These are phyloP conservation scores for Metallyticus violacea DNA, from an alignment of 2,888 invertebrate genomes.

Conservation along the genomic window DNA sequence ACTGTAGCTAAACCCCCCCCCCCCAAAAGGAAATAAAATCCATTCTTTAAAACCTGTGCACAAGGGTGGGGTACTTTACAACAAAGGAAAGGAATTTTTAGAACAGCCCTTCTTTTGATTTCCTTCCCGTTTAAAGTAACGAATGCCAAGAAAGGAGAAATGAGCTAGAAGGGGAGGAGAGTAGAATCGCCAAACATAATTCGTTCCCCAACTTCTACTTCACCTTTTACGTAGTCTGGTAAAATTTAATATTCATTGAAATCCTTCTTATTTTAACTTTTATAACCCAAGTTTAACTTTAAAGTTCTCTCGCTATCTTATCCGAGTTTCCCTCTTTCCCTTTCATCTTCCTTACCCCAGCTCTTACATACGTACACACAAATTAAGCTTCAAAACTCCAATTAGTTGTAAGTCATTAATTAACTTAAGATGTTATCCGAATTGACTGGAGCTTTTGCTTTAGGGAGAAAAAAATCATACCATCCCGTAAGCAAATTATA, in stretches of 20 bases:
- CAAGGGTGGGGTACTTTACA: neutral
- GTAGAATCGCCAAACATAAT: neutral
- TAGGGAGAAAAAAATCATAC: neutral
- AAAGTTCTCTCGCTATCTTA: neutral
- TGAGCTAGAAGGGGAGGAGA: neutral
- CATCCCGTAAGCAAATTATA: neutral
- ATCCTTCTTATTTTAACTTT: neutral
- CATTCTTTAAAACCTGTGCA: neutral
- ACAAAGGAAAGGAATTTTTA: neutral
- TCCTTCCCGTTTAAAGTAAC: neutral
- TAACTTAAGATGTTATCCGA: constrained; percentile 15
- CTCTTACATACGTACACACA: neutral
- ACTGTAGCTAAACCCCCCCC: no score
- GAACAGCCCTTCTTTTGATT: neutral
- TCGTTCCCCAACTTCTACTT: constrained; percentile 2
- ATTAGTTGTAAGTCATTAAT: constrained; percentile 18
- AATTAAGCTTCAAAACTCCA: constrained; percentile 8
- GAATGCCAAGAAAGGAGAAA: neutral
- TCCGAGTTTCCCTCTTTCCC: neutral
- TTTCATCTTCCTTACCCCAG: neutral
- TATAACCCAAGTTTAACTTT: neutral
- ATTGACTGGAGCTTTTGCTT: neutral
- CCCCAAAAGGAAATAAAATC: neutral
- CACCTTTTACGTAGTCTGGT: neutral
- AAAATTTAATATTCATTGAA: constrained; percentile 17